Evolutionary conservation across 2,113 vertebrate species (phyloP), one percentile per base, ranked within the genome.

Genomic region (Phaethon lepturus): DNA sequence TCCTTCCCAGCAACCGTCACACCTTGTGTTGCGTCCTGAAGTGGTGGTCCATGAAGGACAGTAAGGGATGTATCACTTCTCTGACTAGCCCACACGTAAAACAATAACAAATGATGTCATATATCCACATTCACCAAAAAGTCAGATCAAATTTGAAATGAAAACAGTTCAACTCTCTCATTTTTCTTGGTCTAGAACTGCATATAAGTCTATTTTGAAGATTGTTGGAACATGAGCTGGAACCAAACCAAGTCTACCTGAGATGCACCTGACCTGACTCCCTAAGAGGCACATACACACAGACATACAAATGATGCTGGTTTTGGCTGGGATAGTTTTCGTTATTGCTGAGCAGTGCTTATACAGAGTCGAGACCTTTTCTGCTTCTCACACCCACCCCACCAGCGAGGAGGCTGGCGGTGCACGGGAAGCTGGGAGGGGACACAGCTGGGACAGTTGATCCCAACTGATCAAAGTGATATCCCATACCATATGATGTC

Each of bases 201-300:
- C 53, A 45, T 1, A 10, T 13, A 55, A 56, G 15, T 40, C 38
- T 42, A 6, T 35, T 83, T 40, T 38, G 68, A 68, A 55, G 49
- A 42, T 9, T 94, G 25, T 3, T 89, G 63, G 13, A 76, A 55
- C 26, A 53, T 22, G 22, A 89, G 22, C 35, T 63, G 49, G 44
- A 67, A 64, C 4, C 26, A 72, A 75, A 63, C 9, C 6, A 40
- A 25, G 31, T 29, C 56, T n/a, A 49, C 25, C 33, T 7, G 22
- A 38, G 72, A 59, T 40, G 29, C 52, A 56, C 29, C 40, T 90
- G 71, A 58, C 13, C 16, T 44, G 35, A 26, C 2, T 25, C 26
- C 24, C 40, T 29, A 55, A 1, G 3, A 35, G 22, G 19, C 14
- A 40, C 45, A 38, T 6, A 18, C 5, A 35, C 20, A 40, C 0